Conservation (phyloP, 2,888 invertebrate genomes). For the Thyatira batis region DNA sequence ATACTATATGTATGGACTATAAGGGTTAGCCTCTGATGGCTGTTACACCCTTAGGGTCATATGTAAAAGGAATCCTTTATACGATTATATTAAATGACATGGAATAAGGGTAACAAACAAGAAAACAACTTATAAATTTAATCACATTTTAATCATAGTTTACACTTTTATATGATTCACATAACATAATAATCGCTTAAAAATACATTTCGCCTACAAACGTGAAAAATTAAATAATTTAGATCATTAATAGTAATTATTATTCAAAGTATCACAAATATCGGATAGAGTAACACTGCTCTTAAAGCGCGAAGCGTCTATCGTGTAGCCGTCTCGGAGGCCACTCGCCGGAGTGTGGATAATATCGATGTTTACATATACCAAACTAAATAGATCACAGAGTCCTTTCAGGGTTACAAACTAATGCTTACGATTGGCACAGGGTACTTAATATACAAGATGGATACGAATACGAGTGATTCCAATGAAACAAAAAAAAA, state of each 20-base stretch:
- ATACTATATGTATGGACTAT: too few relatives aligned
- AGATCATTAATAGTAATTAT: conserved; percentile 78
- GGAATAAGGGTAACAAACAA: conserved; percentile 19
- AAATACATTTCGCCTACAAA: conserved; percentile 72
- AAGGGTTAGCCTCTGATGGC: too few relatives aligned
- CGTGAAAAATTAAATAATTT: conserved; percentile 83
- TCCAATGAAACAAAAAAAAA: background rate
- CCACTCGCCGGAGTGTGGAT: conserved; percentile 27
- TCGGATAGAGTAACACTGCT: conserved; percentile 76
- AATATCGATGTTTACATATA: conserved; percentile 4
- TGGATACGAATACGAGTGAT: background rate
- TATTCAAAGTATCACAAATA: conserved; percentile 81
- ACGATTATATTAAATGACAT: background rate
- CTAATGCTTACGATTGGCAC: conserved; percentile 33
- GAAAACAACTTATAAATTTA: conserved; percentile 49
- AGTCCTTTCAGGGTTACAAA: conserved; percentile 29
- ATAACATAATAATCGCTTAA: conserved; percentile 70
- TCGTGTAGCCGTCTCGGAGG: conserved; percentile 44
- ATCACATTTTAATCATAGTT: conserved; percentile 76
- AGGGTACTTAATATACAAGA: conserved; percentile 14
- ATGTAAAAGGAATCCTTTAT: too few relatives aligned
- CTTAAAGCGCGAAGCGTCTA: conserved; percentile 75
- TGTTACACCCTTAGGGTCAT: too few relatives aligned
- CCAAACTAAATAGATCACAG: conserved; percentile 45
- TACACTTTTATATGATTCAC: conserved; percentile 69